These are phyloP conservation scores for Leptobrachium ailaonicum DNA, from an alignment of 2,113 vertebrate species.

Conservation along the genomic window DNA sequence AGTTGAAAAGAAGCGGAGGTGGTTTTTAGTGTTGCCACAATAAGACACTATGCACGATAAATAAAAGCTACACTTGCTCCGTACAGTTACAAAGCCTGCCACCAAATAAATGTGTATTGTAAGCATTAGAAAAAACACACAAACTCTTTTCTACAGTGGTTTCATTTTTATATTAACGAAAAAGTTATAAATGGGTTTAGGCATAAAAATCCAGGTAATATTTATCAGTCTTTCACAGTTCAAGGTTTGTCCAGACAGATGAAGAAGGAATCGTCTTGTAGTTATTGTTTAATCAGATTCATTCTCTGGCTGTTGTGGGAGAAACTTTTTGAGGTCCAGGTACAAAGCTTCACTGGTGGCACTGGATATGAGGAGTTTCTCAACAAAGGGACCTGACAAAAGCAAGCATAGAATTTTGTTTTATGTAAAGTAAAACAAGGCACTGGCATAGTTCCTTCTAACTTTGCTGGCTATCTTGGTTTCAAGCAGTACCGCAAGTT, in stretches of 20 bases:
- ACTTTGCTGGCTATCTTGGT: background rate
- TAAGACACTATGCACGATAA: too few species aligned
- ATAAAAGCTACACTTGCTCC: too few species aligned
- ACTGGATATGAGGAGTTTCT: constrained; percentile 71
- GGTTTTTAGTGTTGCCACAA: too few species aligned
- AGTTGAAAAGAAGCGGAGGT: too few species aligned
- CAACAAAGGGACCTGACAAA: constrained; percentile 77
- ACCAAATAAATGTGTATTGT: too few species aligned
- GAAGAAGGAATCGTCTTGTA: background rate
- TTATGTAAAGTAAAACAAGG: constrained; percentile 1
- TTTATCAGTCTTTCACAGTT: background rate
- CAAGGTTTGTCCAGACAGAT: background rate
- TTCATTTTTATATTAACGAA: too few species aligned
- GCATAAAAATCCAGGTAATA: too few species aligned
- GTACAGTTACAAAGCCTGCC: too few species aligned
- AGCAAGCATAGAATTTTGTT: background rate
- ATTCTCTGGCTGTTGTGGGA: constrained; percentile 60
- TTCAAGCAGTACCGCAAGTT: background rate
- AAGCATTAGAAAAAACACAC: too few species aligned
- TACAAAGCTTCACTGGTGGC: constrained; percentile 81
- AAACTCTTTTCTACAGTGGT: too few species aligned
- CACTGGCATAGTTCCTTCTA: background rate
- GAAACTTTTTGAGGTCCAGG: constrained; percentile 67
- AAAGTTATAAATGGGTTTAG: too few species aligned
- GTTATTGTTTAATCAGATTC: constrained; percentile 23